Evolutionary conservation across 2,888 invertebrate species (phyloP).

Genomic region (Auanema sp.): DNA sequence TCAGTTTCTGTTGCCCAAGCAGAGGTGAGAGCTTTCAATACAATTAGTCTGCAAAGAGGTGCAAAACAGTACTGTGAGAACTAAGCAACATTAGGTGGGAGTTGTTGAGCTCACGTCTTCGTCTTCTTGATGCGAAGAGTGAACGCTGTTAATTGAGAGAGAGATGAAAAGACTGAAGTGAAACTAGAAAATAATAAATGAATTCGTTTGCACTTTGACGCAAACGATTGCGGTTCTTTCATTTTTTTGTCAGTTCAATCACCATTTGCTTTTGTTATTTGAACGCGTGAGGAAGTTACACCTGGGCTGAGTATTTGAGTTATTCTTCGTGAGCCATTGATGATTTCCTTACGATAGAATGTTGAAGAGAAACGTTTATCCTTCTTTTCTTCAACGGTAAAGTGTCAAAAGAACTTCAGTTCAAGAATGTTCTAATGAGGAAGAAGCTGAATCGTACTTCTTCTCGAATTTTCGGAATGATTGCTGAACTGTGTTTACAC

Average conservation of each 20-base stretch:
- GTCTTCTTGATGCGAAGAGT: not conserved
- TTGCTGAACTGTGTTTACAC: too few species aligned
- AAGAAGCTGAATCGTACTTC: too few species aligned
- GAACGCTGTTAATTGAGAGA: not conserved
- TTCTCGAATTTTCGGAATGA: too few species aligned
- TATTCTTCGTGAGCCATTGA: not conserved
- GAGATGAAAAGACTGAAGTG: not conserved
- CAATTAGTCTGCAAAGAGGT: too few species aligned
- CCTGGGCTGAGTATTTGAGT: not conserved
- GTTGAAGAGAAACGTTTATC: not conserved
- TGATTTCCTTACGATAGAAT: not conserved
- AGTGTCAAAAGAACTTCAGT: not conserved
- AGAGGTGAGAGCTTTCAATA: constrained; percentile 44
- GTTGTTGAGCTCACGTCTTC: not conserved
- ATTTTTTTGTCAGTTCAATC: not conserved
- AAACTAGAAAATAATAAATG: too few species aligned
- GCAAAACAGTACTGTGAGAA: not conserved
- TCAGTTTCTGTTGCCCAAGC: constrained; percentile 63
- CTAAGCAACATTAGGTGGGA: too few species aligned
- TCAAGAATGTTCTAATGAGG: too few species aligned
- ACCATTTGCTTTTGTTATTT: not conserved
- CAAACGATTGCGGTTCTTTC: too few species aligned
- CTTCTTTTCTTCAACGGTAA: not conserved
- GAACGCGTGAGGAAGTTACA: not conserved
- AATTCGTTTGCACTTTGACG: too few species aligned